phyloP scores from a whole-genome alignment of 2,888 invertebrate species.

The Aphodius granarius region DNA sequence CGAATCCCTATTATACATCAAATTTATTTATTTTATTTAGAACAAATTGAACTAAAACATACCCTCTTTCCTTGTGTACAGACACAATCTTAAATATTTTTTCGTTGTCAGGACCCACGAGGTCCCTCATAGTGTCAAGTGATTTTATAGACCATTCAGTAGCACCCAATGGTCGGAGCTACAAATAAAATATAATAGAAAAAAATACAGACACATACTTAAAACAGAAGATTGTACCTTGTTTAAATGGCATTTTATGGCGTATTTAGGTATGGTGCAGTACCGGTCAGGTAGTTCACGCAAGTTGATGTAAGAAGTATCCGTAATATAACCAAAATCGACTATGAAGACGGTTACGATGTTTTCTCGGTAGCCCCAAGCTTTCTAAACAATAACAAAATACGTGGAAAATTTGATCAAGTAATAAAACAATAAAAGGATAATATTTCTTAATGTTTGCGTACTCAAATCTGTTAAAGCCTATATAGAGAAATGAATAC shows the following conservation, averaged over 20 bases:
- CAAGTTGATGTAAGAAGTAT: constrained; percentile 12
- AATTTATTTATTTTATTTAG: neutral
- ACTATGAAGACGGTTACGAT: constrained; percentile 20
- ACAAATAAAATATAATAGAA: neutral
- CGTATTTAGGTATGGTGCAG: constrained; percentile 14
- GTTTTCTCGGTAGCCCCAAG: constrained; percentile 1
- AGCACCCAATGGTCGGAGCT: constrained; percentile 18
- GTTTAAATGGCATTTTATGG: constrained; percentile 24
- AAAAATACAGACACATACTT: neutral
- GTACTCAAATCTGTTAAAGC: neutral
- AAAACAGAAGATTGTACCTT: constrained; percentile 11
- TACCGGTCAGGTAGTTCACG: constrained; percentile 17
- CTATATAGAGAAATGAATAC: neutral
- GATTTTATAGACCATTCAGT: constrained; percentile 16
- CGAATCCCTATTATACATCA: neutral
- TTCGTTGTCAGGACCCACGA: neutral
- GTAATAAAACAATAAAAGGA: neutral
- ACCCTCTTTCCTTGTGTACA: constrained; percentile 14
- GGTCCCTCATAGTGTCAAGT: constrained; percentile 1
- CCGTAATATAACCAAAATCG: constrained; percentile 21
- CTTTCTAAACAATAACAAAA: constrained; percentile 1
- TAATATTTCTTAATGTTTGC: too few species aligned
- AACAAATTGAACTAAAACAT: neutral
- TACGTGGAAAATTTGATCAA: neutral
- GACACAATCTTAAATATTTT: constrained; percentile 11